phyloP scores from a whole-genome alignment of 2,888 invertebrate species.

The Sinohyriopsis cumingii region DNA sequence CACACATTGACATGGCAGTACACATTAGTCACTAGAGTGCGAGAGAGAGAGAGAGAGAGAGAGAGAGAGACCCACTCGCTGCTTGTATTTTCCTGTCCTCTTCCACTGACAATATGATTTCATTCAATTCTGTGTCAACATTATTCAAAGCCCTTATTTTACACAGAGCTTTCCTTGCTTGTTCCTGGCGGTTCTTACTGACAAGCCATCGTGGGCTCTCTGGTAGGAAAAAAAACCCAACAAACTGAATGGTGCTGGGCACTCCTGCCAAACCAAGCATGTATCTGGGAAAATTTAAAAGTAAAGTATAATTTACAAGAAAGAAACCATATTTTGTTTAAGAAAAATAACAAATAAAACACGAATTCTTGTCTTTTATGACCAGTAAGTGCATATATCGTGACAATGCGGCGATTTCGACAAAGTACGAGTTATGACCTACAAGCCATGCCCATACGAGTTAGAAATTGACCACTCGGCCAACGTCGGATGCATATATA shows the following conservation, averaged over 20 bases:
- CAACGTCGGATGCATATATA: too few species aligned
- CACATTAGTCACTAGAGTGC: background rate
- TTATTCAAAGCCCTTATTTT: conserved; percentile 68
- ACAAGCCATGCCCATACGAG: too few species aligned
- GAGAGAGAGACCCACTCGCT: background rate
- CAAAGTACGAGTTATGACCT: too few species aligned
- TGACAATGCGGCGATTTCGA: too few species aligned
- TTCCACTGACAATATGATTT: conserved; percentile 64
- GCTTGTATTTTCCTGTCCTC: conserved; percentile 22
- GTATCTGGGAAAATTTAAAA: conserved; percentile 63
- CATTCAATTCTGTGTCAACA: conserved; percentile 70
- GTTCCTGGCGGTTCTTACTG: conserved; percentile 47
- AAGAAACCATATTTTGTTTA: background rate
- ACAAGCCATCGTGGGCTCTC: conserved; percentile 74
- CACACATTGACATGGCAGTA: too few species aligned
- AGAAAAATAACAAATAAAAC: too few species aligned
- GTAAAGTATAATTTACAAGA: background rate
- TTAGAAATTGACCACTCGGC: too few species aligned
- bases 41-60: background rate
- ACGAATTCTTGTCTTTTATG: too few species aligned
- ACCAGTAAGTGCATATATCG: too few species aligned
- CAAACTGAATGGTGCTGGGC: conserved; percentile 74
- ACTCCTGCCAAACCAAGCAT: conserved; percentile 76
- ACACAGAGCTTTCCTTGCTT: conserved; percentile 64
- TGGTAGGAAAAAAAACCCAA: conserved; percentile 75